Conservation (phyloP, 2,797 vertebrate species). For the Myotis vivesi region DNA sequence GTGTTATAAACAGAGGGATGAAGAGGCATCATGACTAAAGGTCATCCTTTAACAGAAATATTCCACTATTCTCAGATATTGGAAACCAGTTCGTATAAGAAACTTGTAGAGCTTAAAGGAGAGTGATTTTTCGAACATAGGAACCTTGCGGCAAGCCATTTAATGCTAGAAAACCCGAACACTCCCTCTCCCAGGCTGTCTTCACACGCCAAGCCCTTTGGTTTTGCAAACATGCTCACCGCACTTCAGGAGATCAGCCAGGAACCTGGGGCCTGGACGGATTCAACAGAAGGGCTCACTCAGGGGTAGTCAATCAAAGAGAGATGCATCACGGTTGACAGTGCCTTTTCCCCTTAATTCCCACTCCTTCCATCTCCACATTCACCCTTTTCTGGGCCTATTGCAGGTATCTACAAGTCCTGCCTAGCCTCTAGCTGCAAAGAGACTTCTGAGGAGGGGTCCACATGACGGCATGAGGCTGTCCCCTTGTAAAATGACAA, state of each 20-base stretch:
- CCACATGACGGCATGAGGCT: accelerated
- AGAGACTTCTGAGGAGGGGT: neutral
- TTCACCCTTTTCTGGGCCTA: neutral
- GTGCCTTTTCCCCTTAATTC: neutral
- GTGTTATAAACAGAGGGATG: neutral
- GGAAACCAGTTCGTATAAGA: neutral
- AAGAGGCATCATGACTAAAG: neutral
- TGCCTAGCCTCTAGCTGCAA: neutral
- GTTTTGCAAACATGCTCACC: neutral
- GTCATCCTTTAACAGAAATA: neutral
- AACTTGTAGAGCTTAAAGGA: neutral
- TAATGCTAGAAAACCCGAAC: neutral
- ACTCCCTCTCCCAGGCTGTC: neutral
- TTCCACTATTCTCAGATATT: neutral
- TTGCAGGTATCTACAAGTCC: neutral
- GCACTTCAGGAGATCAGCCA: neutral
- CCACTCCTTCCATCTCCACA: neutral
- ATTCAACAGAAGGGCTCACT: neutral
- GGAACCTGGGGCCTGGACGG: neutral
- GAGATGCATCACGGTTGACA: no score
- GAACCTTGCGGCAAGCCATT: neutral
- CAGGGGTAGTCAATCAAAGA: neutral
- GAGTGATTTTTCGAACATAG: neutral
- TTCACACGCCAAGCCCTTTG: neutral
- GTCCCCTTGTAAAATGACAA: neutral